phyloP scores from a whole-genome alignment of 1,140 invertebrate genomes.

The Stegodyphus mimosarum region DNA sequence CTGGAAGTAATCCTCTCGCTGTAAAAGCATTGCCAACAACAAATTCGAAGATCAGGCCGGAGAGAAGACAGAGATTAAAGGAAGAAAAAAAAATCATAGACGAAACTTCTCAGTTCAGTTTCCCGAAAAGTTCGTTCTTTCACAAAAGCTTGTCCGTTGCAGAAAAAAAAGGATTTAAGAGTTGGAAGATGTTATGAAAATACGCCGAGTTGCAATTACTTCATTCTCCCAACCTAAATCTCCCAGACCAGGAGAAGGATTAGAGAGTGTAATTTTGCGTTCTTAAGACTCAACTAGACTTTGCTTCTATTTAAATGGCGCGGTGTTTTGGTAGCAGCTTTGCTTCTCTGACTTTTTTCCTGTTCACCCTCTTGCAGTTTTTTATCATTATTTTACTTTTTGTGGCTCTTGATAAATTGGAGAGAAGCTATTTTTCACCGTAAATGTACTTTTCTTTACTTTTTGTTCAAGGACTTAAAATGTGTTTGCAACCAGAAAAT shows the following conservation, averaged over 20 bases:
- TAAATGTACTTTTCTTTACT: background rate
- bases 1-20: conserved; percentile 29
- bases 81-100: conserved; percentile 3
- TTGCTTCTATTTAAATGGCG: conserved; percentile 48
- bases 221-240: conserved; percentile 14
- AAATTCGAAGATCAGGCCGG: conserved; percentile 43
- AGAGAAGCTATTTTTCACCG: conserved; percentile 26
- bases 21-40: conserved; percentile 16
- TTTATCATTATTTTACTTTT: no score
- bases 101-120: conserved; percentile 8
- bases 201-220: conserved; percentile 53
- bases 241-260: conserved; percentile 20
- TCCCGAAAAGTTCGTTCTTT: conserved; percentile 7
- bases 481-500: no score
- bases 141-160: conserved; percentile 13
- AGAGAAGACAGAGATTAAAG: background rate
- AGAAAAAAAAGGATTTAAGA: conserved; percentile 36
- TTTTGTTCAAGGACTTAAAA: background rate
- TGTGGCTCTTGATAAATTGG: conserved; percentile 20
- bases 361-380: background rate
- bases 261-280: conserved; percentile 44
- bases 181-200: conserved; percentile 44
- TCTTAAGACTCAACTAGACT: conserved; percentile 26
- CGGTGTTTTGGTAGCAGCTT: conserved; percentile 3
- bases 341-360: background rate